Conservation (phyloP, 1,140 invertebrate genomes). For the Nebria ingens region DNA sequence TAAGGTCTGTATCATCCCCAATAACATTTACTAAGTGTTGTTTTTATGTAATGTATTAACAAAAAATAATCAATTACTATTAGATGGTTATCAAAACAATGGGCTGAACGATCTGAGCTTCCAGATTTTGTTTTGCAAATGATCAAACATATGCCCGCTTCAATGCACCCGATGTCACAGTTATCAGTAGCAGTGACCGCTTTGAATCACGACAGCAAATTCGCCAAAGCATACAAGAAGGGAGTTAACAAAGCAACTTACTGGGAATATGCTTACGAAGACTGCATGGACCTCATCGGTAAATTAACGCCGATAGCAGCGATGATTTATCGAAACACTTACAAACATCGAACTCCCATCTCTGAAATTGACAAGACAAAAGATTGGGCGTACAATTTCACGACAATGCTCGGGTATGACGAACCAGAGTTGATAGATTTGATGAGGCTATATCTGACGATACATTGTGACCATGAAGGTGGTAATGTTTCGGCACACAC, state of each 20-base stretch:
- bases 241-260: slow-evolving; percentile 79
- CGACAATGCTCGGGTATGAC: slow-evolving; percentile 85
- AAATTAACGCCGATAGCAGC: slow-evolving; percentile 91
- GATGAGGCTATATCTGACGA: slow-evolving; percentile 90
- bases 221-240: slow-evolving; percentile 80
- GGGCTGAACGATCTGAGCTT: slow-evolving; percentile 73
- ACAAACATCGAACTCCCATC: slow-evolving; percentile 74
- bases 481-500: slow-evolving; percentile 95
- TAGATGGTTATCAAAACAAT: slow-evolving; percentile 80
- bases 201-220: slow-evolving; percentile 88
- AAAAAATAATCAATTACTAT: too few species aligned
- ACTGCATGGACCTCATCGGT: slow-evolving; percentile 92
- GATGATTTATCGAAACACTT: slow-evolving; percentile 88
- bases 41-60: too few species aligned
- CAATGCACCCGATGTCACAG: slow-evolving; percentile 93
- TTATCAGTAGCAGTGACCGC: slow-evolving; percentile 87
- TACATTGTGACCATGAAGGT: slow-evolving; percentile 94
- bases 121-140: slow-evolving; percentile 90
- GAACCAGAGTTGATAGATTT: slow-evolving; percentile 81
- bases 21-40: too few species aligned
- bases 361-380: slow-evolving; percentile 78
- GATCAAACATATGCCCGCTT: slow-evolving; percentile 90
- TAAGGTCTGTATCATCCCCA: too few species aligned
- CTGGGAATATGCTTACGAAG: slow-evolving; percentile 84
- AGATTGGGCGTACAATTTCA: slow-evolving; percentile 94